These are phyloP conservation scores for Python bivittatus DNA, from an alignment of 2,113 vertebrate species.

Conservation along the genomic window DNA sequence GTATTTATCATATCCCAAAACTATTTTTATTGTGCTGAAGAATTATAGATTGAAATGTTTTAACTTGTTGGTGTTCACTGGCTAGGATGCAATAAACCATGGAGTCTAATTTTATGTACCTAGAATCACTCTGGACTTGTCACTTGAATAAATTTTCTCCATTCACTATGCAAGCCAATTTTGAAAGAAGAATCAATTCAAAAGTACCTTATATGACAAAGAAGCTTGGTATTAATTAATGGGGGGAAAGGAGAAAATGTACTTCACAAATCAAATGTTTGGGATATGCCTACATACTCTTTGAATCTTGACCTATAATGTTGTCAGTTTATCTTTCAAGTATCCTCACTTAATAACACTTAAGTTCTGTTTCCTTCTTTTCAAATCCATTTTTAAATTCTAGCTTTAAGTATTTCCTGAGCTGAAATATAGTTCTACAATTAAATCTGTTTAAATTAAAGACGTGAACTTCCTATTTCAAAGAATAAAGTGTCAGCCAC, in stretches of 20 bases:
- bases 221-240: too few species aligned
- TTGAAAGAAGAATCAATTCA: not conserved
- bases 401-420: not conserved
- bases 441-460: not conserved
- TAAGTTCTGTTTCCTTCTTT: not conserved
- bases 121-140: not conserved
- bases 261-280: not conserved
- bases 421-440: not conserved
- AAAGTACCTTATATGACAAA: not conserved
- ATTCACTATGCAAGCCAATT: not conserved
- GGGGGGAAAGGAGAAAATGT: too few species aligned
- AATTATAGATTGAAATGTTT: not conserved
- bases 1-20: not conserved
- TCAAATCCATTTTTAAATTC: not conserved
- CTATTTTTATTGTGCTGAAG: not conserved
- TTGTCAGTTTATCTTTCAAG: not conserved
- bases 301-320: not conserved
- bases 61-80: not conserved
- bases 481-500: not conserved
- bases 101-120: not conserved
- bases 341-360: not conserved
- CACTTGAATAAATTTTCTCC: not conserved
- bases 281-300: not conserved
- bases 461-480: not conserved
- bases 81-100: not conserved